phyloP scores from a whole-genome alignment of 2,113 vertebrate genomes.

The Eubucco bourcierii region DNA sequence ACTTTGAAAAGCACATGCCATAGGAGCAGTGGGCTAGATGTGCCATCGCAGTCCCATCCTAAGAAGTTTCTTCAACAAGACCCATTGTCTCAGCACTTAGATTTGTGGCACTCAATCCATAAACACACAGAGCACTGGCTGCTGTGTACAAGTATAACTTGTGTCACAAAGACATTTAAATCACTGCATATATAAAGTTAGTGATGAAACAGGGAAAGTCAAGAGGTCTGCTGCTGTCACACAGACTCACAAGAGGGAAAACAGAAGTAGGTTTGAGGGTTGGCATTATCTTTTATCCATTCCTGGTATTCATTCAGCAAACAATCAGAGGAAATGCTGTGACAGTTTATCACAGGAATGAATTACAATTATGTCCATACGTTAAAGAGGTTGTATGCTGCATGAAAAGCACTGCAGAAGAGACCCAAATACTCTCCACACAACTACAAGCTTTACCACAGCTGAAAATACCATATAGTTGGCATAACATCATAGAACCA shows the following conservation, averaged over 20 bases:
- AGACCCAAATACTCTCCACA: background rate
- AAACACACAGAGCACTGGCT: background rate
- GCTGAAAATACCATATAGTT: background rate
- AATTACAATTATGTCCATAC: rapidly evolving
- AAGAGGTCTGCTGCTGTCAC: background rate
- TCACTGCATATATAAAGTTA: background rate
- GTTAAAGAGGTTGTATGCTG: background rate
- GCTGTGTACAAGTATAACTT: background rate
- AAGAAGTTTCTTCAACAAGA: background rate
- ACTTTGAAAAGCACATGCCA: background rate
- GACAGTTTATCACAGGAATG: background rate
- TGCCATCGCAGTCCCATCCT: background rate
- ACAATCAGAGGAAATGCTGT: background rate
- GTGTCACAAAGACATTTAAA: background rate
- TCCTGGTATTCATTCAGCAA: background rate
- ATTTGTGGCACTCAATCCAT: rapidly evolving
- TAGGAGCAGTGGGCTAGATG: background rate
- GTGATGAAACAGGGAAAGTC: background rate
- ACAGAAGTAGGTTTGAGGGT: background rate
- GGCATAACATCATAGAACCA: too few relatives aligned
- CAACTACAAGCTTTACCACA: background rate
- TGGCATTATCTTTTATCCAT: background rate
- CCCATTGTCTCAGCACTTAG: background rate
- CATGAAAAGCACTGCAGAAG: background rate
- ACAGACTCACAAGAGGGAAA: background rate